phyloP scores from a whole-genome alignment of 2,888 invertebrate species.

The Netelia virgata region DNA sequence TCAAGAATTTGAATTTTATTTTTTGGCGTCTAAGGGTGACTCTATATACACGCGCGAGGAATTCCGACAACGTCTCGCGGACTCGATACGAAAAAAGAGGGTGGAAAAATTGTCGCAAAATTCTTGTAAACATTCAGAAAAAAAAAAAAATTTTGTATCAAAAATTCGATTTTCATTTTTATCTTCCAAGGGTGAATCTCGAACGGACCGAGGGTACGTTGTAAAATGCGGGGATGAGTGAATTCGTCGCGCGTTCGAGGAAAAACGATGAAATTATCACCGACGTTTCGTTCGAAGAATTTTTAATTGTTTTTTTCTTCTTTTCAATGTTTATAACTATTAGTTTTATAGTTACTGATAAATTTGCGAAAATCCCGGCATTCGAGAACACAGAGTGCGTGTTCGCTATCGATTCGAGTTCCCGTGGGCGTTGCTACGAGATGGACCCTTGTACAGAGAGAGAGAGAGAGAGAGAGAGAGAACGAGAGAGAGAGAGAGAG shows the following conservation, averaged over 20 bases:
- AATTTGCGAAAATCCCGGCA: constrained; percentile 79
- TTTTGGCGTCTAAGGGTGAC: neutral
- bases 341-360: constrained; percentile 35
- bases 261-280: neutral
- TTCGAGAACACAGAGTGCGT: constrained; percentile 83
- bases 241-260: neutral
- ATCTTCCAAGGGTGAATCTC: no score
- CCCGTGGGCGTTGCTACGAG: constrained; percentile 85
- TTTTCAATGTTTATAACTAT: constrained; percentile 3
- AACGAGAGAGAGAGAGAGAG: constrained; percentile 75
- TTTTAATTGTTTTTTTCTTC: constrained; percentile 38
- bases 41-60: neutral
- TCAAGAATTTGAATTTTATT: neutral
- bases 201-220: neutral
- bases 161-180: neutral
- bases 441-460: constrained; percentile 84
- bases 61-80: neutral
- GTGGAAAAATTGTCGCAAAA: neutral
- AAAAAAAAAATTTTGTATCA: neutral
- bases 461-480: constrained; percentile 73
- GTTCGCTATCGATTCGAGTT: constrained; percentile 83
- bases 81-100: constrained; percentile 16
- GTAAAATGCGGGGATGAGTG: neutral
- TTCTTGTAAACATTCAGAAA: neutral
- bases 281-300: neutral